Evolutionary conservation across 2,113 vertebrate species (phyloP), one percentile per base, ranked within the genome.

Genomic region (Pteropus alecto): DNA sequence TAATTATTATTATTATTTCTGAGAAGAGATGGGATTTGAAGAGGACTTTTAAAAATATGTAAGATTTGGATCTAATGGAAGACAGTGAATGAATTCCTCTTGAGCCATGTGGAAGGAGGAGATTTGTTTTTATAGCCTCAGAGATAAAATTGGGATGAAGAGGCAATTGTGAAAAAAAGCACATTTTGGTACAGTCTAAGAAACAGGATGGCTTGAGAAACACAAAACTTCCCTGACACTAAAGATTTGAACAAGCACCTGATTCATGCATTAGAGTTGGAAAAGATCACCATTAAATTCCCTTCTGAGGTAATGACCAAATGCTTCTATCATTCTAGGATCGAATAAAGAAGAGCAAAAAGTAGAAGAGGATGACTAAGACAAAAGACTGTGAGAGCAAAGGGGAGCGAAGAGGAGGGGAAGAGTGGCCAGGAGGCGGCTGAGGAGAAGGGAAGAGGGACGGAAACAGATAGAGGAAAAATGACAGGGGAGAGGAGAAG

Each of bases 131-230:
- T 67, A 90, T 12, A 63, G 28, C 46, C 38, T 13, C 33, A n/a
- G 38, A 38, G 63, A 74, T 71, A 79, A 95, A 93, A 90, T 4
- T 60, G 86, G 70, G 26, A 16, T 43, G n/a, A 78, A 61, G 41
- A 92, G 13, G 56, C 22, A 74, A 14, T 92, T 35, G 21, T 89
- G 73, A 41, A 70, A 77, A 13, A 85, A 63, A 41, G 26, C 12
- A 93, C 24, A 87, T 48, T 94, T 96, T 90, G 46, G 67, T 63
- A 92, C 60, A 43, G 56, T 78, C 61, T 89, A 79, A 84, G 28
- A 77, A 97, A 88, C 5, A 74, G 60, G n/a, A 71, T 51, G 28
- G 12, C 67, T 93, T 73, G 19, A 38, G 56, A 93, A 74, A 85
- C 41, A 65, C 30, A 70, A 65, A 87, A 51, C 30, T 96, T 87